Conservation (phyloP, 2,888 invertebrate species). For the Rotaria magnacalcarata region DNA sequence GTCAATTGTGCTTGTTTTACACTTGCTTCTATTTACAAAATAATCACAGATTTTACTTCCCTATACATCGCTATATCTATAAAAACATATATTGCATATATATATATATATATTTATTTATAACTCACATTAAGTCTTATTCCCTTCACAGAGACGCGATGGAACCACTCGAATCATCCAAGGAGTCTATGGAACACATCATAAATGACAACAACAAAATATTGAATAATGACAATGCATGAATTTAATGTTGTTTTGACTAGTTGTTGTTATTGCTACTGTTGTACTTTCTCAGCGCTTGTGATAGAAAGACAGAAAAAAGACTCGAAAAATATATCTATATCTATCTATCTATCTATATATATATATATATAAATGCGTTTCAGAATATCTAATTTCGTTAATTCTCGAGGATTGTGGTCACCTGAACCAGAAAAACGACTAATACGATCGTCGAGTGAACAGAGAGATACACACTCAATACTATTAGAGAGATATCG, state of each 20-base stretch:
- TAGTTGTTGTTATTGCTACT: not conserved
- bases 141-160: slow-evolving; percentile 2
- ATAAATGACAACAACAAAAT: not conserved
- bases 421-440: not conserved
- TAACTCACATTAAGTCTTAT: not conserved
- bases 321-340: not conserved
- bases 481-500: not conserved
- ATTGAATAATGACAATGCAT: not conserved
- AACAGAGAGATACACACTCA: not conserved
- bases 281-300: not conserved
- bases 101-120: not conserved
- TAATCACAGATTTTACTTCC: not conserved
- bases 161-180: not conserved
- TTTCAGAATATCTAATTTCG: slow-evolving; percentile 6
- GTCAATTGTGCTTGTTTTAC: not conserved
- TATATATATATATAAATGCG: not conserved
- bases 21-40: not conserved
- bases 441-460: not conserved
- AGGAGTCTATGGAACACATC: not conserved
- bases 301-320: not conserved
- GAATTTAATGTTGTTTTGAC: not conserved
- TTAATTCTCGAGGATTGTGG: not conserved
- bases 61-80: not conserved
- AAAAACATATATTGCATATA: not conserved
- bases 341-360: too few relatives aligned